phyloP scores from a whole-genome alignment of 2,113 vertebrate genomes.

The Ptyas mucosa region DNA sequence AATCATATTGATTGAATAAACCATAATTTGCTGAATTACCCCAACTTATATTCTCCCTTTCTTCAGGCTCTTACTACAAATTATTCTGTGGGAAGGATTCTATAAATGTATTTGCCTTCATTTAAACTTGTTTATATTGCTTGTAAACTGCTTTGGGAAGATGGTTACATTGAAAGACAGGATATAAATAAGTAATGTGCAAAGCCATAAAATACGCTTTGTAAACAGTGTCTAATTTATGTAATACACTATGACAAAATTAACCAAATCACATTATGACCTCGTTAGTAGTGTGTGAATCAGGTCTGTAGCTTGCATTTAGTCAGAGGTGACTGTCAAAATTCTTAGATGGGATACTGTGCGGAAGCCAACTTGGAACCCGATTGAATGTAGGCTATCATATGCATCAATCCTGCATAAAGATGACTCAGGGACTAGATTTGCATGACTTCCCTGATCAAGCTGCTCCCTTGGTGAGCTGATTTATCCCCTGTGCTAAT shows the following conservation, averaged over 20 bases:
- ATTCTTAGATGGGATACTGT: neutral
- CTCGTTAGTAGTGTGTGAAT: neutral
- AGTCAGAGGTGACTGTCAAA: neutral
- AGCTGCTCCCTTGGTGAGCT: neutral
- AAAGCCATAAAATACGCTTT: neutral
- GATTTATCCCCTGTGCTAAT: neutral
- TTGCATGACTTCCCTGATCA: neutral
- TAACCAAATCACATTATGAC: neutral
- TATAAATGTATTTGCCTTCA: neutral
- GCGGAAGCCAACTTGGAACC: neutral
- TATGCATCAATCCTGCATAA: neutral
- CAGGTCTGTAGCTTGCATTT: neutral
- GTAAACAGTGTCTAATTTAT: neutral
- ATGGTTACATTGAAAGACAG: neutral
- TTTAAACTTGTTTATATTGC: neutral
- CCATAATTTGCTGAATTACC: neutral
- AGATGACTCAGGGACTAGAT: neutral
- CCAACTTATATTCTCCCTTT: neutral
- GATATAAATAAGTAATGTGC: neutral
- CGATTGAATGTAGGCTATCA: neutral
- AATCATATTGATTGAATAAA: neutral
- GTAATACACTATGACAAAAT: neutral
- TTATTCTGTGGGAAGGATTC: neutral
- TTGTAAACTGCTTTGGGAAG: neutral
- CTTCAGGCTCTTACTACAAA: neutral